Evolutionary conservation across 2,113 vertebrate genomes (phyloP).

Genomic region (Thoracochromis brauschi): DNA sequence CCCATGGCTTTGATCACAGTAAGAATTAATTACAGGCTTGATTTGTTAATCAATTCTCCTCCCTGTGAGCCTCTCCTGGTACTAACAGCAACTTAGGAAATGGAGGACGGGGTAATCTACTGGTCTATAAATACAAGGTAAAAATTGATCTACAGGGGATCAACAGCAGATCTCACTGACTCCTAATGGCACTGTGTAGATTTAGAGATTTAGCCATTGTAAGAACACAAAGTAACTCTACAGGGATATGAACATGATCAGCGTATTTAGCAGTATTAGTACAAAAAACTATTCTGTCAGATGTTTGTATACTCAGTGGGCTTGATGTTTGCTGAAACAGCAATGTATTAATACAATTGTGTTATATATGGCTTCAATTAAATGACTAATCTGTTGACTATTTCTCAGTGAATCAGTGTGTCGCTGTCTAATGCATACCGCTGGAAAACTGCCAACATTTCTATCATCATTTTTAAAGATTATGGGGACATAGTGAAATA

Average conservation of each 20-base stretch:
- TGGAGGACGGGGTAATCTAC: neutral
- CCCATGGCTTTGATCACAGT: constrained; percentile 32
- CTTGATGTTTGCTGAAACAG: neutral
- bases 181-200: neutral
- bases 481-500: neutral
- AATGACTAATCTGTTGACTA: neutral
- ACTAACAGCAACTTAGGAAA: neutral
- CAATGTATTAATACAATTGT: neutral
- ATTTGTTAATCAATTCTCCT: constrained; percentile 54
- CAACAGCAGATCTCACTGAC: constrained; percentile 2
- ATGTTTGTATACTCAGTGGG: neutral
- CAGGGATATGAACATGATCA: neutral
- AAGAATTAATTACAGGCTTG: constrained; percentile 52
- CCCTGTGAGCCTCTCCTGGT: constrained; percentile 6
- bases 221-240: neutral
- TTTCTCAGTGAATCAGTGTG: neutral
- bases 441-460: neutral
- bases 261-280: neutral
- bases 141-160: constrained; percentile 30
- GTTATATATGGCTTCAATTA: neutral
- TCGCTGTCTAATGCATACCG: neutral
- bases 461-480: neutral
- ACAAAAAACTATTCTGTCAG: neutral
- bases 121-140: constrained; percentile 37
- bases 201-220: neutral